Evolutionary conservation across 2,888 invertebrate species (phyloP), one percentile per base, ranked within the genome.

Genomic region (Eupithecia subumbrata): DNA sequence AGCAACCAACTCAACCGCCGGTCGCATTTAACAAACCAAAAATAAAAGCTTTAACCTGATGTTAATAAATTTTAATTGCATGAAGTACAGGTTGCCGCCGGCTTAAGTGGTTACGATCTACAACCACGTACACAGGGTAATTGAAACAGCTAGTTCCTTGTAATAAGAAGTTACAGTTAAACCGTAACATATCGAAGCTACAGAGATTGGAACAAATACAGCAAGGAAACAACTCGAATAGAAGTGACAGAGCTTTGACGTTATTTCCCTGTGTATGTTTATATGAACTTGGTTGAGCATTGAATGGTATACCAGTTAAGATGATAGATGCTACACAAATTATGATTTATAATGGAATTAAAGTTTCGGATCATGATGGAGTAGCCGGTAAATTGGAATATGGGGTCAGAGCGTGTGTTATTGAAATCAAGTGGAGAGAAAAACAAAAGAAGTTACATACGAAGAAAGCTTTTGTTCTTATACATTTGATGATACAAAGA

Each of bases 41-140:
- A 90, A 87, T 87, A 89, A 88, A 89, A 84, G 81, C 84, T 84
- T 82, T 82, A 81, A 84, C 88, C 81, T 85, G 81, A 88, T 88
- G 90, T 90, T 90, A 90, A 90, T 90, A 88, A 88, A 90, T 89
- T 91, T 88, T 90, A 91, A 90, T 91, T 90, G 89, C 85, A 87
- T 86, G 81, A 86, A 87, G 86, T 86, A 86, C 85, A 86, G 85
- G 85, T 87, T 87, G 82, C 84, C 85, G 82, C 80, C 77, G 84
- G 85, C 81, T 84, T 84, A 87, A 87, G 87, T 87, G 86, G 86
- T 83, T 82, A 86, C 83, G 82, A 82, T 80, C 78, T 74, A 82
- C 78, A 83, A 83, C 84, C 81, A 80, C 79, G 73, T 48, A 69
- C 69, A 48, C 76, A 76, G 76, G 67, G 2, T 40, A 37, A 69